Percentiles rank a stretch among this genome's conserved stretches.
These are phyloP conservation scores for Garra rufa DNA, from an alignment of 2,113 vertebrate genomes.

Conservation along the genomic window DNA sequence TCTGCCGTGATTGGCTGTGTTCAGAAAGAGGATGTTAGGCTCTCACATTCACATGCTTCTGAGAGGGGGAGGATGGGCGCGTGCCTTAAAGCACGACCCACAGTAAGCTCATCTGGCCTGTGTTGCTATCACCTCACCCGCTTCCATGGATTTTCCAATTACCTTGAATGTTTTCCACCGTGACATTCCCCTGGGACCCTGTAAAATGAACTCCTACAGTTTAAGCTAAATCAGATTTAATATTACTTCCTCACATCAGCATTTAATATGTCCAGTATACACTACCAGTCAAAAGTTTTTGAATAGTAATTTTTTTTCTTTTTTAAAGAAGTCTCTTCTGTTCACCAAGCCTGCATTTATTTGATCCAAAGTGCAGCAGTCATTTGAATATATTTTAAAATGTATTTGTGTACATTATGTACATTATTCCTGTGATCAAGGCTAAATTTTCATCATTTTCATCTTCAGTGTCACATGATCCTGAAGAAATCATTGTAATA, in stretches of 20 bases:
- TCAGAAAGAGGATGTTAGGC: conserved; percentile 19
- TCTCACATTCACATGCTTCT: conserved; percentile 5
- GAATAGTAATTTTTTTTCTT: no score
- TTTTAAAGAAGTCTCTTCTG: no score
- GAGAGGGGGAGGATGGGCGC: conserved; percentile 3
- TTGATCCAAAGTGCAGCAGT: no score
- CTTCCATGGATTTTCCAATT: background rate
- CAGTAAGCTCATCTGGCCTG: background rate
- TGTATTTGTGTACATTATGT: no score
- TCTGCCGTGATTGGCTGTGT: conserved; percentile 8
- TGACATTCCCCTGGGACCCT: background rate
- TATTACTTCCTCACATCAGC: background rate
- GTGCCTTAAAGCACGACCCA: background rate
- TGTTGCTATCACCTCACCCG: background rate
- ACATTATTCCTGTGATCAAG: no score
- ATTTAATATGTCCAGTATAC: background rate
- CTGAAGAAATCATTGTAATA: no score
- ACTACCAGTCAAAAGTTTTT: no score
- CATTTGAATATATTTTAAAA: no score
- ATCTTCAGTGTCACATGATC: no score
- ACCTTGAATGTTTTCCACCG: background rate
- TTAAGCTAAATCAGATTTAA: background rate
- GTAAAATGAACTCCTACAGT: background rate
- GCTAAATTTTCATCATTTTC: no score
- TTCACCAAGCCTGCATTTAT: no score